phyloP scores from a whole-genome alignment of 2,797 vertebrate species.

The Microchirus variegatus region DNA sequence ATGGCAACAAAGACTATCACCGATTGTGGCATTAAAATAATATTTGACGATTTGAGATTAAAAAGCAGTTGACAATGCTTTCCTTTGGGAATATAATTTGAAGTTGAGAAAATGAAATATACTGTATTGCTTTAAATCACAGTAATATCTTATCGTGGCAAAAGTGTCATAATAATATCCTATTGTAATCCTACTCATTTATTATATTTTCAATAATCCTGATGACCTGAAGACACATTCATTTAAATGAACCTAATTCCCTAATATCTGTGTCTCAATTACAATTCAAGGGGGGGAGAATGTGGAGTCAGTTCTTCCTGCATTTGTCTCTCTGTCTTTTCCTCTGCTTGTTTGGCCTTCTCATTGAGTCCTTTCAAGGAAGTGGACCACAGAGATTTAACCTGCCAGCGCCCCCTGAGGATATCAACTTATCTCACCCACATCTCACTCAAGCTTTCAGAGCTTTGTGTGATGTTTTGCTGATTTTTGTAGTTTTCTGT shows the following conservation, averaged over 20 bases:
- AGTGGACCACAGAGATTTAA: slow-evolving; percentile 49
- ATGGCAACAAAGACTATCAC: too few species aligned
- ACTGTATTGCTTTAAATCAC: too few species aligned
- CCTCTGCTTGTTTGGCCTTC: slow-evolving; percentile 36
- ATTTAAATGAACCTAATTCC: slow-evolving; percentile 8
- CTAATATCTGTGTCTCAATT: slow-evolving; percentile 38
- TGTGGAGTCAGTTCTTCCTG: slow-evolving; percentile 66
- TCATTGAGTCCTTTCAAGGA: slow-evolving; percentile 53
- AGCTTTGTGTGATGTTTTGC: slow-evolving; percentile 34
- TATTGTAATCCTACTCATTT: too few species aligned
- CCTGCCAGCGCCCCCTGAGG: slow-evolving; percentile 43
- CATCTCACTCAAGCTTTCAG: slow-evolving; percentile 15
- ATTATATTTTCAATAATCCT: too few species aligned
- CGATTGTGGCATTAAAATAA: too few species aligned
- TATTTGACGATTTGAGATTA: too few species aligned
- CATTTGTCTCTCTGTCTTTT: slow-evolving; percentile 65
- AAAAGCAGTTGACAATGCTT: too few species aligned
- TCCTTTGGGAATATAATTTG: too few species aligned
- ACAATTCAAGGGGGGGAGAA: slow-evolving; percentile 32
- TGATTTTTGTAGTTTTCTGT: slow-evolving; percentile 17
- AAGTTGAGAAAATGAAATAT: too few species aligned
- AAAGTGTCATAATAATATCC: too few species aligned
- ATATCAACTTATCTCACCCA: slow-evolving; percentile 36
- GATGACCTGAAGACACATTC: too few species aligned
- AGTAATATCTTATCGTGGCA: too few species aligned